Base-by-base conservation (phyloP, 2,113 vertebrate genomes). In the Cynocephalus volans region DNA sequence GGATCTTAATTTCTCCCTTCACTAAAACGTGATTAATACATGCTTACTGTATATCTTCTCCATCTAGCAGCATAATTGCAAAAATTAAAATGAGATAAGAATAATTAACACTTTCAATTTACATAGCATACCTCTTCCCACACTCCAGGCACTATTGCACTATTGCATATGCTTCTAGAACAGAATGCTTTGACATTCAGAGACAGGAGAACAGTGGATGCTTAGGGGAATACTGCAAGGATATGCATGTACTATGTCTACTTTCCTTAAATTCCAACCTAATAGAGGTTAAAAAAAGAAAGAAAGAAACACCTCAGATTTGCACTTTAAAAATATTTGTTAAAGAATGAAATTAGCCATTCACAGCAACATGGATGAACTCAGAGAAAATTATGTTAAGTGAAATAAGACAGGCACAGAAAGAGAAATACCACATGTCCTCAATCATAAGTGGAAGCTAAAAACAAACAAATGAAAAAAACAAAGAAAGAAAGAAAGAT, bases 181-280 rank as follows among this genome's bases (percentile, higher is more conserved):
- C 33, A 67, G 33, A 75, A 69, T 21, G 18, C 6, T 54, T 45
- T 54, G 56, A 77, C 14, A 11, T 33, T 48, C 56, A 67, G 18
- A 65, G 28, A n/a, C 33, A 64, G 36, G 23, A 62, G 6, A 19
- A 45, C 3, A 14, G 1, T 28, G 41, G 33, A 6, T n/a, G 36
- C 15, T 70, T 62, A 9, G 14, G 21, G 73, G 6, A 75, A 77
- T 8, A 15, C 24, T 12, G 7, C 41, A 72, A 92, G n/a, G 50
- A 90, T 50, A 93, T 50, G 24, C 56, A 84, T 12, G 12, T 14
- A 14, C 64, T 8, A 6, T 5, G 4, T 48, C 13, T 33, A 19
- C 19, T 60, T 88, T 91, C 48, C 54, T 95, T 86, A 85, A 19
- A 95, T 88, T 72, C 77, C 41, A 33, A 80, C 48, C 21, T 88